Base-by-base conservation (phyloP, 2,888 invertebrate genomes). In the Ectemnius continuus region DNA sequence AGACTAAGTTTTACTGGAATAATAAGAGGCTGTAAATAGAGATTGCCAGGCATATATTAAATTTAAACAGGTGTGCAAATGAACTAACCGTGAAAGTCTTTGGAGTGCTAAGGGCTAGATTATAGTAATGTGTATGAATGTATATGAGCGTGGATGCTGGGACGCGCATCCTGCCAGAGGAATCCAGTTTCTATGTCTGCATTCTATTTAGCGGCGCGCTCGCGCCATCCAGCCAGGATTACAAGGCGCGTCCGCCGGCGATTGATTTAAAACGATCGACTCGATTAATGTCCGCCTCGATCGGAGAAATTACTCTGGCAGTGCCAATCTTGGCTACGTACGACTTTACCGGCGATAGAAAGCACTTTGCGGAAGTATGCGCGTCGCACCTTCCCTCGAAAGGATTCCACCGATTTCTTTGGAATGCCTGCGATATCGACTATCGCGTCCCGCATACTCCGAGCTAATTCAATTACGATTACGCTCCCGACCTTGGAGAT, bases 241-340 rank as follows among this genome's bases (percentile, higher is more conserved):
- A 73, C 70, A 78, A 73, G 75, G 72, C 75, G 72, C 72, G 77
- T 75, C 67, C 70, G 67, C 72, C 72, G 72, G 64, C 75, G 77
- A 78, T 78, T 78, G 75, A 78, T 75, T 78, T 72, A 75, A 75
- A 78, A 75, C 75, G 77, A 77, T 75, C 75, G 67, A 66, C 75
- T 62, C 72, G 77, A 77, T 77, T 75, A 77, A 75, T 77, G 36
- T 59, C 75, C 46, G 58, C 57, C 20, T 68, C 66, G 62, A 45
- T 48, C 18, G 60, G 47, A 71, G 71, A 65, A 77, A 77, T 75
- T 71, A 77, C 58, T 61, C 72, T 46, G 61, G 20, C 60, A 56
- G 2, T 36, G 61, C 36, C 60, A 56, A 11, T 36, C 67, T 48
- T 23, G 3, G 23, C 18, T 8, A n/a, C n/a, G n/a, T 11, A 28